Base-by-base conservation (phyloP, 2,888 invertebrate species). In the Andrena marginata region DNA sequence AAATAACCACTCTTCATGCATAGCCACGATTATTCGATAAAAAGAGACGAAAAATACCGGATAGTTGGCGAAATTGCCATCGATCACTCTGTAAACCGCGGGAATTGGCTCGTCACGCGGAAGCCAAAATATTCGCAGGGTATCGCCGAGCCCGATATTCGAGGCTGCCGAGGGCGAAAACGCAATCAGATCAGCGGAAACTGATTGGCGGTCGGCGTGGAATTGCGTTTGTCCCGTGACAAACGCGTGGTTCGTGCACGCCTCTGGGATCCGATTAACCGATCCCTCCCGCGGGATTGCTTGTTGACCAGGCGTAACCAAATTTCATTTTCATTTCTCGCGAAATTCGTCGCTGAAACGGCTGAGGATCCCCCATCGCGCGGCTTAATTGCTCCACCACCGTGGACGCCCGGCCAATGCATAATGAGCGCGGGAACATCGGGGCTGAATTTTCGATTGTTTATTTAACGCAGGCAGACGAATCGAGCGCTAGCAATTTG, bases 271-370 rank as follows among this genome's bases (percentile, higher is more conserved):
- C 80, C 29, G 60, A 77, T 83, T 83, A 83, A 62, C 20, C n/a
- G n/a, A 51, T 72, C 65, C 48, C 75, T n/a, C 20, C 23, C 20
- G n/a, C 10, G 62, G 59, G 72, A 76, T 76, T 76, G 80, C 72
- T 51, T 75, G 76, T 59, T 60, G 82, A 72, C 68, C 76, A 74
- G 63, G n/a, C 51, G 49, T 23, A 20, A 26, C 62, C 62, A 6
- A 64, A 78, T 76, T 85, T 48, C 29, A 71, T 82, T 80, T 79
- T 63, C 59, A 54, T 80, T 79, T 63, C 78, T 79, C 73, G 64
- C 33, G 51, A 70, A 42, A 54, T 77, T 80, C 7, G 60, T 23
- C 35, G 20, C 26, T n/a, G 64, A 71, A 54, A 23, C 26, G 35
- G 54, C 31, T 10, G 68, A 49, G 48, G 63, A 35, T 77, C 31